Base-by-base conservation (phyloP, 1,140 invertebrate species). In the Orius insidiosus region DNA sequence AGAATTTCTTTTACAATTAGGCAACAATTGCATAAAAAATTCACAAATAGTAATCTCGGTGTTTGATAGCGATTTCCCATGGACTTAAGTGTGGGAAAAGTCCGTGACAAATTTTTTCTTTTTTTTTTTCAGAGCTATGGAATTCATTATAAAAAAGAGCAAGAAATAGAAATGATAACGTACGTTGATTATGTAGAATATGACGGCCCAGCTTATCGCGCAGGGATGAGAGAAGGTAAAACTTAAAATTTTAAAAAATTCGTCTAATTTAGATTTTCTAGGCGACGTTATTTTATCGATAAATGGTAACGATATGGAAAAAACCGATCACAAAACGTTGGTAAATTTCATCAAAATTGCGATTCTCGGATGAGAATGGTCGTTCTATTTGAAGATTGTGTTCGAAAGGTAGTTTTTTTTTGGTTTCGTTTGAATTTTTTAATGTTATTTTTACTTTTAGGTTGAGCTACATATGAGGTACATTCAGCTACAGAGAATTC, bases 161-260 rank as follows among this genome's bases (percentile, higher is more conserved):
- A 66, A 46, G 70, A 74, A 56, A 66, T 73, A 34, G 72, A 75
- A 54, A 85, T 94, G 67, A 88, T 94, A 15, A 93, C 89, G 0
- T 95, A 94, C 57, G 89, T 95, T 16, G 89, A 95, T 60, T 90
- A 88, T 57, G 85, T 95, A n/a, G 88, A 92, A 54, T 78, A 81
- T 47, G 82, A 88, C 47, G 87, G 88, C 0, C 80, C 89, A 5
- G 88, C 88, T 0, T 86, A 83, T 51, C 71, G 76, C 49, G 84
- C 88, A 0, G 89, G 90, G 0, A 90, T 95, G 85, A 70, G n/a
- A n/a, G 84, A 88, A 63, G 89, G 88, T 71, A 48, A 36, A 46
- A 18, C 45, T n/a, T n/a, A n/a, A n/a, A n/a, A n/a, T n/a, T n/a
- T n/a, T n/a, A n/a, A n/a, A n/a, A n/a, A n/a, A n/a, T n/a, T n/a